phyloP scores from a whole-genome alignment of 2,797 vertebrate genomes.

The Staurois parvus region DNA sequence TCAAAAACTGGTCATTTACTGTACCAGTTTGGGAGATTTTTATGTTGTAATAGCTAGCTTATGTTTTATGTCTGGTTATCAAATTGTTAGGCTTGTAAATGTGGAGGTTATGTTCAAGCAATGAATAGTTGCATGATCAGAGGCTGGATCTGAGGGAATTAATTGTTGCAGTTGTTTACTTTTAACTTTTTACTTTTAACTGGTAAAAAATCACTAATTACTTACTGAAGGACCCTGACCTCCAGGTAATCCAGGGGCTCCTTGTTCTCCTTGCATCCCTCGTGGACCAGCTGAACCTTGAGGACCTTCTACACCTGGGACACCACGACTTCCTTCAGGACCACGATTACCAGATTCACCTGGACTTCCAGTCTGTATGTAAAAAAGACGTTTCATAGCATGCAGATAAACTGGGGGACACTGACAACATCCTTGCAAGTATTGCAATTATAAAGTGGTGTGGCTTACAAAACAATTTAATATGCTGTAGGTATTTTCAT shows the following conservation, averaged over 20 bases:
- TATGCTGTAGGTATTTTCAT: background rate
- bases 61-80: too few relatives aligned
- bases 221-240: slow-evolving; percentile 91
- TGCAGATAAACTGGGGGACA: background rate
- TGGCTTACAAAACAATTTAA: background rate
- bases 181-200: too few relatives aligned
- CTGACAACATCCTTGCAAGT: background rate
- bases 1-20: too few relatives aligned
- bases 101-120: too few relatives aligned
- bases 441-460: background rate
- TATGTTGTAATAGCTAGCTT: too few relatives aligned
- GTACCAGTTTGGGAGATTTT: too few relatives aligned
- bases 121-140: too few relatives aligned
- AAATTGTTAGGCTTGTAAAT: too few relatives aligned
- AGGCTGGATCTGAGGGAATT: too few relatives aligned
- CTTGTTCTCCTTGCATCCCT: slow-evolving; percentile 94
- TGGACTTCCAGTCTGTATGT: slow-evolving; percentile 82
- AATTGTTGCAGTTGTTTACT: too few relatives aligned
- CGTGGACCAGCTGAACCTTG: slow-evolving; percentile 86
- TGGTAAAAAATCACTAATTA: slow-evolving; percentile 44
- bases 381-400: background rate
- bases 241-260: slow-evolving; percentile 86
- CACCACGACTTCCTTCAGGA: slow-evolving; percentile 88
- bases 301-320: slow-evolving; percentile 91
- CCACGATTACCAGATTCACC: slow-evolving; percentile 90